Evolutionary conservation across 2,888 invertebrate species (phyloP).

Genomic region (Brenthis ino): DNA sequence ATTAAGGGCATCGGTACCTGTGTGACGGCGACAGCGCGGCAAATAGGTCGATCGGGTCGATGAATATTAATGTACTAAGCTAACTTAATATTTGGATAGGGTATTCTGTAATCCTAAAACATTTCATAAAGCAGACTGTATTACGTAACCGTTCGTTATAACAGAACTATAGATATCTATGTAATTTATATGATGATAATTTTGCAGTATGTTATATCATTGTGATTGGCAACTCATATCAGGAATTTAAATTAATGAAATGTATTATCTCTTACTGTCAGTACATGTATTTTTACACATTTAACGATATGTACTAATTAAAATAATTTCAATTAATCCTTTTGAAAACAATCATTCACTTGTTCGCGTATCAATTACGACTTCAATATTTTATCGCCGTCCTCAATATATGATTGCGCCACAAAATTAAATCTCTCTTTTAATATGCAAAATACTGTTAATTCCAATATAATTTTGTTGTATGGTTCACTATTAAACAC

Average conservation of each 20-base stretch:
- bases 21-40: constrained; percentile 66
- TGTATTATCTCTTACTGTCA: constrained; percentile 6
- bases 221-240: not conserved
- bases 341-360: constrained; percentile 35
- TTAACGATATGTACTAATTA: constrained; percentile 20
- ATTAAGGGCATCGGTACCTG: constrained; percentile 63
- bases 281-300: constrained; percentile 15
- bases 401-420: constrained; percentile 31
- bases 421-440: constrained; percentile 40
- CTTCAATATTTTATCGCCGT: constrained; percentile 36
- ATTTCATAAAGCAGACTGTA: constrained; percentile 16
- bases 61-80: constrained; percentile 67
- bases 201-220: not conserved
- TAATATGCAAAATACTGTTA: constrained; percentile 38
- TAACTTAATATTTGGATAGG: constrained; percentile 59
- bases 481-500: constrained; percentile 33
- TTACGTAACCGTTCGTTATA: not conserved
- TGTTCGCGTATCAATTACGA: constrained; percentile 38
- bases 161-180: not conserved
- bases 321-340: constrained; percentile 34
- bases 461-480: constrained; percentile 38
- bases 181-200: not conserved
- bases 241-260: constrained; percentile 7
- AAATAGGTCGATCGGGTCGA: constrained; percentile 69
- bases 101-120: constrained; percentile 42